Evolutionary conservation across 2,113 vertebrate genomes (phyloP), one percentile per base, ranked within the genome.

Genomic region (Heliornis fulica): DNA sequence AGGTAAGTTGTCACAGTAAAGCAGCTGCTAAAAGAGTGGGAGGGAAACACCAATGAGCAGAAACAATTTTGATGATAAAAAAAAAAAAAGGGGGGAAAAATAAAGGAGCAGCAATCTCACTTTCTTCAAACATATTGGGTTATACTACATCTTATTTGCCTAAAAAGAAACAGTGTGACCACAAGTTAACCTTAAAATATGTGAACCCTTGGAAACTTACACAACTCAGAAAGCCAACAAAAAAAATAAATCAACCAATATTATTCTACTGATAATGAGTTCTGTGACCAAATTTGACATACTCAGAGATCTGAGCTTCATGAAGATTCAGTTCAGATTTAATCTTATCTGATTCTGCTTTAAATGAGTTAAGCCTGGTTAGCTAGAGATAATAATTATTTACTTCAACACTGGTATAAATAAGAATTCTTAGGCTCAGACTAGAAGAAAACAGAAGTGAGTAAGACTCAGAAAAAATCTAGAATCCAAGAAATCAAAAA

Each of bases 1-100:
- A 97, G 90, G 95, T 96, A 96, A 95, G 90, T 82, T 97, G 70
- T 91, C 96, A 97, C 94, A 90, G 61, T 92, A 88, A 97, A 97
- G 79, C 79, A 96, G 93, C 88, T 97, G 78, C 82, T 91, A 86
- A 94, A 93, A 96, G 74, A 95, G 91, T 92, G 85, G 94, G 75
- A 82, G 69, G 93, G 60, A 97, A 70, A 51, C 61, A 86, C 57
- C 77, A 94, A 76, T 70, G 89, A 89, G 34, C 61, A 90, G 90
- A 95, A 95, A 95, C 64, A 90, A 89, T 93, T 79, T 81, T 95
- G 82, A 64, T 88, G 59, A 89, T 85, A 40, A 68, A 71, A 91
- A 89, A 82, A 74, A 78, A 84, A 36, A 40, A 40, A 28, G 13
- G 7, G 7, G 3, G 7, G n/a, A 69, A 76, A 87, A 81, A 74